Percentiles rank a stretch among this genome's conserved stretches.
Evolutionary conservation across 2,888 invertebrate genomes (phyloP).

Genomic region (Cylloceria caligata): DNA sequence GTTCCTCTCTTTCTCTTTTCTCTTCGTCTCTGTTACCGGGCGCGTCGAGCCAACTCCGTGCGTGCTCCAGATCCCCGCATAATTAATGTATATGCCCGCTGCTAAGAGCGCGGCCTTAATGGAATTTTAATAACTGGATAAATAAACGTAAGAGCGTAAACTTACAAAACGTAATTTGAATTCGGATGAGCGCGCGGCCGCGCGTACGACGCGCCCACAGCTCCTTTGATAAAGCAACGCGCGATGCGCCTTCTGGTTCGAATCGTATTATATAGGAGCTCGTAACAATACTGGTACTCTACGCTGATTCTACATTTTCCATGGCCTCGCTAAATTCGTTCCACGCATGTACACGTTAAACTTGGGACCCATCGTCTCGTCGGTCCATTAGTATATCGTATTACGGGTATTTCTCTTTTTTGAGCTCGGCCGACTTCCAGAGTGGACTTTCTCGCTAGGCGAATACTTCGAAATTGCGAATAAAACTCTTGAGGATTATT

Average conservation of each 20-base stretch:
- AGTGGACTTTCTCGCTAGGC: too few species aligned
- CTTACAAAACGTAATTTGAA: slow-evolving; percentile 83
- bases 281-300: background rate
- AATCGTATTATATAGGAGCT: background rate
- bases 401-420: too few species aligned
- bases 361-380: too few species aligned
- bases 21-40: slow-evolving; percentile 48
- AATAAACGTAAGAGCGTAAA: slow-evolving; percentile 84
- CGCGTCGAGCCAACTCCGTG: slow-evolving; percentile 57
- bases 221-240: slow-evolving; percentile 83
- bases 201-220: slow-evolving; percentile 80
- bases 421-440: too few species aligned
- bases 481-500: too few species aligned
- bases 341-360: too few species aligned
- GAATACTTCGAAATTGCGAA: too few species aligned
- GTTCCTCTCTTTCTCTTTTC: too few species aligned
- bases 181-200: slow-evolving; percentile 82
- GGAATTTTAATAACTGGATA: slow-evolving; percentile 85
- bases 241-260: slow-evolving; percentile 75
- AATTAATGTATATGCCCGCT: slow-evolving; percentile 70
- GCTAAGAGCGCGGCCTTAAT: slow-evolving; percentile 80
- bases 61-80: slow-evolving; percentile 73
- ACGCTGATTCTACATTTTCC: too few species aligned
- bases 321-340: too few species aligned
- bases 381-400: too few species aligned